A percentile compares a stretch with the other conserved stretches of the same genome.
phyloP scores from a whole-genome alignment of 2,113 vertebrate species.

The Mastomys natalensis region DNA sequence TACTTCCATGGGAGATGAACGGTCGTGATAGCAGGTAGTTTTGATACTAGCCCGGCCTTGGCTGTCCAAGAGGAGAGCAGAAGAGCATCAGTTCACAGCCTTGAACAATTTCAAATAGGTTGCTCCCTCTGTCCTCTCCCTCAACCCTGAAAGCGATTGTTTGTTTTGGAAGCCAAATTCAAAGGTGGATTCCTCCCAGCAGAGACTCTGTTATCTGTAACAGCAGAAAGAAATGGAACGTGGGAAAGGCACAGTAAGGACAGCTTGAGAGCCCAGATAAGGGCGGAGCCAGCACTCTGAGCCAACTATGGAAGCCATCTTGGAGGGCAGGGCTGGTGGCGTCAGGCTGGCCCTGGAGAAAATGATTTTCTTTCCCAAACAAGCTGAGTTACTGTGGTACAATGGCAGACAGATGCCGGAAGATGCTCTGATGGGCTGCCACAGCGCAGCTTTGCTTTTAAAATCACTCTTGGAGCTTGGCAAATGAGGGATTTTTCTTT shows the following conservation, averaged over 20 bases:
- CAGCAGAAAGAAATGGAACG: slow-evolving; percentile 3
- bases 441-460: rapidly evolving
- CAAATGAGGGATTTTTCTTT: not conserved
- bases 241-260: not conserved
- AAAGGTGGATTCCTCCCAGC: not conserved
- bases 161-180: slow-evolving; percentile 6
- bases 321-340: not conserved
- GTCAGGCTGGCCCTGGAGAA: not conserved
- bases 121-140: too few relatives aligned
- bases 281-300: not conserved
- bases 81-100: not conserved
- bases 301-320: not conserved
- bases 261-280: slow-evolving; percentile 28
- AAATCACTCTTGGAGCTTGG: not conserved
- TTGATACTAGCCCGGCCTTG: rapidly evolving
- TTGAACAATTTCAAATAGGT: not conserved
- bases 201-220: not conserved
- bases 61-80: not conserved
- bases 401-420: not conserved
- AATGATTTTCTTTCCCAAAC: not conserved
- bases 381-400: not conserved
- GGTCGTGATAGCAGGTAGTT: not conserved
- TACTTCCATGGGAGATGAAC: too few relatives aligned
- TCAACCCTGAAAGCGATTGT: not conserved
- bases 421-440: not conserved